Percentiles rank a stretch among this genome's conserved stretches.
phyloP scores from a whole-genome alignment of 2,888 invertebrate genomes.

The Loripinus fragilis region DNA sequence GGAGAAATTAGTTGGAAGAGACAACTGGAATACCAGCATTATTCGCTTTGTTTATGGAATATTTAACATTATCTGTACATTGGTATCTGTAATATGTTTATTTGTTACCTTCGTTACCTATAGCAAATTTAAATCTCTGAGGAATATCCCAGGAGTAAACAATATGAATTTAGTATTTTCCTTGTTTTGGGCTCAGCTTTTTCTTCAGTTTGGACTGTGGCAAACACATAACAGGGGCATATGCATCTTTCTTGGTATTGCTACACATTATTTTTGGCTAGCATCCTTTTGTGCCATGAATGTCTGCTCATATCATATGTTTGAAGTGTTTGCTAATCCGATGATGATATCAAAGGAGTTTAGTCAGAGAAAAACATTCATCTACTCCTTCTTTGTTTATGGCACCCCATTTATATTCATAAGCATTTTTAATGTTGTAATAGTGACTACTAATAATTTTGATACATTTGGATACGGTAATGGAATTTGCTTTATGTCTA shows the following conservation, averaged over 20 bases:
- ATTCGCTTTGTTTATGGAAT: background rate
- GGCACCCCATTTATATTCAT: background rate
- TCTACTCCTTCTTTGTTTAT: background rate
- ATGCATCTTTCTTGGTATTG: slow-evolving; percentile 51
- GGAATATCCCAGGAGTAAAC: slow-evolving; percentile 63
- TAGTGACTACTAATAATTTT: background rate
- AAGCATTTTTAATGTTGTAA: background rate
- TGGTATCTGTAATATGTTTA: slow-evolving; percentile 57
- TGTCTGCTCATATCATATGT: slow-evolving; percentile 65
- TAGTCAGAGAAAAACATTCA: background rate
- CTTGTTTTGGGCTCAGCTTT: slow-evolving; percentile 59
- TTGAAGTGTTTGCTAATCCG: slow-evolving; percentile 45
- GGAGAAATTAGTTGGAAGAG: background rate
- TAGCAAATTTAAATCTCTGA: slow-evolving; percentile 52
- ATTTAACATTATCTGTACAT: slow-evolving; percentile 35
- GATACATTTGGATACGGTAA: slow-evolving; percentile 51
- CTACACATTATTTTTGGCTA: slow-evolving; percentile 64
- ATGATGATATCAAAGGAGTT: background rate
- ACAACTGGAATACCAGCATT: background rate
- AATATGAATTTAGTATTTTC: slow-evolving; percentile 60
- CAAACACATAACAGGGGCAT: slow-evolving; percentile 4
- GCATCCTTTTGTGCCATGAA: slow-evolving; percentile 62
- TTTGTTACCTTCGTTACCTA: slow-evolving; percentile 59
- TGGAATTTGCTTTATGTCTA: slow-evolving; percentile 40
- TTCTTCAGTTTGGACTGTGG: slow-evolving; percentile 56